Conservation (phyloP, 2,888 invertebrate species). For the Lamellibrachia satsuma region DNA sequence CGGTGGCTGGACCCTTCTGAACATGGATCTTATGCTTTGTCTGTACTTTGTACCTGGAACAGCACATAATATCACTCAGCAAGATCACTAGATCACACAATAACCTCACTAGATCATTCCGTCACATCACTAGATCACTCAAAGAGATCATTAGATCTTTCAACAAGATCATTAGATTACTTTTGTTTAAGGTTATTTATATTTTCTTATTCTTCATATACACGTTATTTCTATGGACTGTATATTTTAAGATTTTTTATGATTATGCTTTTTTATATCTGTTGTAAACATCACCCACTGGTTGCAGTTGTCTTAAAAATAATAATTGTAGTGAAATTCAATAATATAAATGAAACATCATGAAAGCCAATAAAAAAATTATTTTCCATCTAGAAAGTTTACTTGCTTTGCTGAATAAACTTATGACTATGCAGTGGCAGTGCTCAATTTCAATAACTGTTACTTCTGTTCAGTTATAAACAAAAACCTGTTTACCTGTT, state of each 20-base stretch:
- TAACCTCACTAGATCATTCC: not conserved
- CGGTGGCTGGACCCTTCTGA: conserved; percentile 40
- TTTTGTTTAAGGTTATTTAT: not conserved
- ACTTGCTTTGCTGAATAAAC: no score
- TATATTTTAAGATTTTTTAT: no score
- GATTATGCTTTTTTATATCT: no score
- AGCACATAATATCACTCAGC: not conserved
- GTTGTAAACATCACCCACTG: no score
- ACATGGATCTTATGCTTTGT: conserved; percentile 38
- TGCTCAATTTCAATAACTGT: no score
- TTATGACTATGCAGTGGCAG: no score
- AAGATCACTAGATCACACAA: not conserved
- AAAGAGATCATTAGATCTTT: not conserved
- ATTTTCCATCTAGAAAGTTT: no score
- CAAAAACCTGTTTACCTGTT: no score
- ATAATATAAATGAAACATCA: not conserved
- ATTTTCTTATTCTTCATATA: no score
- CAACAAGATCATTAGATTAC: not conserved
- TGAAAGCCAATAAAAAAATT: not conserved
- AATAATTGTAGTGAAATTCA: not conserved
- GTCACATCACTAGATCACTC: not conserved
- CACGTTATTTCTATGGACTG: no score
- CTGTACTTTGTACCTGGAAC: conserved; percentile 43
- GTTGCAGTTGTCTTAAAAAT: no score
- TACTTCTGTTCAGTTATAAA: no score